Evolutionary conservation across 2,888 invertebrate genomes (phyloP), one percentile per base, ranked within the genome.

Genomic region (Xylocampa areola): DNA sequence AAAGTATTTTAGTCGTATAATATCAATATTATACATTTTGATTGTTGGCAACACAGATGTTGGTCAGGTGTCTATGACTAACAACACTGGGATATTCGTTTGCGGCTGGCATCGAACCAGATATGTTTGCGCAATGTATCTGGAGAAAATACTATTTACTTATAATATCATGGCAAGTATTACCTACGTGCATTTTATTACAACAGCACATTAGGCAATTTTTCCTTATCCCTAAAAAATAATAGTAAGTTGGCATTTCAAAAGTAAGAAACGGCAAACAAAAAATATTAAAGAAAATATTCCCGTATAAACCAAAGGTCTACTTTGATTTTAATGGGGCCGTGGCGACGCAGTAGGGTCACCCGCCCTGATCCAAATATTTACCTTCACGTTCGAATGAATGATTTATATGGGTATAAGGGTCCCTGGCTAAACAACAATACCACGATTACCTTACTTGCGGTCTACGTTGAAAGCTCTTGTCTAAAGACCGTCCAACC

Each of bases 401-500:
- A 79, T 78, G 77, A 75, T 77, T 79, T 75, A 79, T 76, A 73
- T 54, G 61, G 68, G 49, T 67, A 53, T 47, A 59, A 48, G 54
- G 62, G 66, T 62, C 61, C 62, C 53, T 54, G 37, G 44, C 59
- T 59, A 61, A 68, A 64, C 68, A 74, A 76, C 73, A 73, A 62
- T 64, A 35, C 48, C 60, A 39, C 49, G 54, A 65, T 77, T 67
- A 64, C 65, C 55, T 54, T 61, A 29, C 49, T n/a, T n/a, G 33
- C 40, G 27, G 43, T 48, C 54, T 48, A 13, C 17, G 32, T 68
- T 53, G 30, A 47, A 54, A 48, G 10, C 35, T 51, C 36, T 54
- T 36, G 19, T 52, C 21, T 55, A 49, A 62, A 45, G 8, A 25
- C 8, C 40, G 35, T 61, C 27, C 48, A 35, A 57, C 27, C 32